These are phyloP conservation scores for Pseudopipra pipra DNA, from an alignment of 2,113 vertebrate species.

Conservation along the genomic window DNA sequence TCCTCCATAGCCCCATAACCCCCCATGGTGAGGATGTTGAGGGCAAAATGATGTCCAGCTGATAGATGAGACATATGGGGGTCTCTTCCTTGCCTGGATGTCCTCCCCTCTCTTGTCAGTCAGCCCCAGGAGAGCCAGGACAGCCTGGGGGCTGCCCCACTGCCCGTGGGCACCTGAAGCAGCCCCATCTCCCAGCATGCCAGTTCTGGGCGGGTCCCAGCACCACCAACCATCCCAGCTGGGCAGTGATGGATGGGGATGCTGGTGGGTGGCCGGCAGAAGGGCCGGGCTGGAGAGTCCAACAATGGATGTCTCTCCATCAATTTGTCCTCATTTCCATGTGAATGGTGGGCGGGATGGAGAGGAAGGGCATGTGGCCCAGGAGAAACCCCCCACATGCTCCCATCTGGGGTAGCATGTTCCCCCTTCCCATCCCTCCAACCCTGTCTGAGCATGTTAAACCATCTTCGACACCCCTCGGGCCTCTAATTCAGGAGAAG, in stretches of 20 bases:
- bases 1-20: background rate
- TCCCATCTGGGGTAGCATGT: conserved; percentile 43
- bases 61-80: background rate
- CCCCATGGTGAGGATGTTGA: background rate
- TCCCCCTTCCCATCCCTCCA: background rate
- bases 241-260: conserved; percentile 47
- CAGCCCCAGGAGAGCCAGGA: background rate
- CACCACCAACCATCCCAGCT: background rate
- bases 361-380: conserved; percentile 45
- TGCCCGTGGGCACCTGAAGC: background rate
- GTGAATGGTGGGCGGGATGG: conserved; percentile 36
- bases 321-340: conserved; percentile 64
- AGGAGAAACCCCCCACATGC: conserved; percentile 13
- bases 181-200: background rate
- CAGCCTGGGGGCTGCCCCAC: background rate
- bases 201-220: background rate
- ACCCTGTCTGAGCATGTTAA: background rate
- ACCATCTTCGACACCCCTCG: background rate
- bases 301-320: conserved; percentile 54
- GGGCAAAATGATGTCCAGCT: background rate
- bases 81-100: background rate
- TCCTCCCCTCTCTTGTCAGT: background rate
- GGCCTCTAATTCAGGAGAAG: conserved; percentile 22
- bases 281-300: background rate
- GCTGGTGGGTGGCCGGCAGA: conserved; percentile 62